Base-by-base conservation (phyloP, 1,140 invertebrate species). In the Radopholus similis region DNA sequence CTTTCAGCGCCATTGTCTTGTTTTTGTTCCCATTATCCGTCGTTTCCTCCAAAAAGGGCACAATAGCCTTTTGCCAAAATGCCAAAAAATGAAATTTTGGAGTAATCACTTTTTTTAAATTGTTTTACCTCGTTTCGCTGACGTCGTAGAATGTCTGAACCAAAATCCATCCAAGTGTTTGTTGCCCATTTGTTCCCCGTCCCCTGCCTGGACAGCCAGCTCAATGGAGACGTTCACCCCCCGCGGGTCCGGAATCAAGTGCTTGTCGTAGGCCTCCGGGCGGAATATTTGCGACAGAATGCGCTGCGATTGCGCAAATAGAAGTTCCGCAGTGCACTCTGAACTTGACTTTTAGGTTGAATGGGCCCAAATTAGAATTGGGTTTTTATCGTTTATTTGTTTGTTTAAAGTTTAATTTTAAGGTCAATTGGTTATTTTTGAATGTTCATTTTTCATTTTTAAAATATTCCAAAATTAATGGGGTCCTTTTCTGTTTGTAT, bases 211-310 rank as follows among this genome's bases (percentile, higher is more conserved):
- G 42, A 73, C 34, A 3, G 71, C 71, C 34, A 73, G 55, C 44
- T 73, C 71, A 53, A 73, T 69, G 32, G 34, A 59, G 8, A 73
- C 71, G 11, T 37, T 47, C 47, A 73, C 71, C 32, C 71, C 71
- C 26, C 64, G 47, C 8, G 72, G 58, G 32, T 75, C 57, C 9
- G 68, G 68, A 15, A 42, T 51, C 18, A 71, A n/a, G n/a, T 72
- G 58, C 47, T 15, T 34, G 42, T 58, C 56, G 32, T 58, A 58
- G 13, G 42, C 23, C 37, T 58, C 34, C 8, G 23, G 18, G 26
- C n/a, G 15, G 26, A 58, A 58, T 8, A 58, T 58, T 15, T 58
- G 37, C 37, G 37, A 38, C 26, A 58, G 26, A 34, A 58, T 34
- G 11, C 42, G 18, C 30, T 28, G 35, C 15, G 51, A 54, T 54